Conservation (phyloP, 2,888 invertebrate genomes). For the Silvanus unidentatus region DNA sequence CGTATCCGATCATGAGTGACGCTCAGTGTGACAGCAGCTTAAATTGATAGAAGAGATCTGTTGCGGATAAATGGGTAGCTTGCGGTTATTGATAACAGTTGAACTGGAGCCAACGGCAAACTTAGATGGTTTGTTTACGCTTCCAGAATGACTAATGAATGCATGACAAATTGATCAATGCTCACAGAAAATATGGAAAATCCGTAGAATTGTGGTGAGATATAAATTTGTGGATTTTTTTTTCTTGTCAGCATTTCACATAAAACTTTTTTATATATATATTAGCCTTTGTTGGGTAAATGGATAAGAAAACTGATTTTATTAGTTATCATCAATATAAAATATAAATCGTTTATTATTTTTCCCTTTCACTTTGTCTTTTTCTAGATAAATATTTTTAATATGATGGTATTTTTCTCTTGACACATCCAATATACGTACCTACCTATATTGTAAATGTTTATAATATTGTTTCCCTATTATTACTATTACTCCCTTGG, state of each 20-base stretch:
- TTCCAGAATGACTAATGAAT: constrained; percentile 36
- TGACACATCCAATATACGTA: too few species aligned
- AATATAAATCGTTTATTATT: not conserved
- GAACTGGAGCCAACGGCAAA: constrained; percentile 35
- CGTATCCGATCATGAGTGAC: constrained; percentile 28
- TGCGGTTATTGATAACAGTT: constrained; percentile 37
- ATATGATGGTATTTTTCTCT: too few species aligned
- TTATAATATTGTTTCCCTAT: not conserved
- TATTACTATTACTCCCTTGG: not conserved
- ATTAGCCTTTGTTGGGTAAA: constrained; percentile 20
- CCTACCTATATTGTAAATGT: too few species aligned
- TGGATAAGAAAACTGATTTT: constrained; percentile 22
- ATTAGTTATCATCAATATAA: constrained; percentile 16
- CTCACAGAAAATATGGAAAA: constrained; percentile 30
- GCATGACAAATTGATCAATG: constrained; percentile 36
- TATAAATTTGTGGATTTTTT: constrained; percentile 19
- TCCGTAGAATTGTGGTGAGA: constrained; percentile 22
- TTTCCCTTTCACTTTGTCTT: too few species aligned
- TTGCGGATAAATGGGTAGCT: constrained; percentile 34
- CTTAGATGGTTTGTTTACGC: constrained; percentile 38
- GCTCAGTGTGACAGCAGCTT: constrained; percentile 27
- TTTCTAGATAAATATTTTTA: too few species aligned
- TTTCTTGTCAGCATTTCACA: constrained; percentile 22
- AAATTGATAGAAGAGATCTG: constrained; percentile 35
- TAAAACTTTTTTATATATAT: constrained; percentile 18